Evolutionary conservation across 2,113 vertebrate genomes (phyloP).

Genomic region (Cygnus buccinator): DNA sequence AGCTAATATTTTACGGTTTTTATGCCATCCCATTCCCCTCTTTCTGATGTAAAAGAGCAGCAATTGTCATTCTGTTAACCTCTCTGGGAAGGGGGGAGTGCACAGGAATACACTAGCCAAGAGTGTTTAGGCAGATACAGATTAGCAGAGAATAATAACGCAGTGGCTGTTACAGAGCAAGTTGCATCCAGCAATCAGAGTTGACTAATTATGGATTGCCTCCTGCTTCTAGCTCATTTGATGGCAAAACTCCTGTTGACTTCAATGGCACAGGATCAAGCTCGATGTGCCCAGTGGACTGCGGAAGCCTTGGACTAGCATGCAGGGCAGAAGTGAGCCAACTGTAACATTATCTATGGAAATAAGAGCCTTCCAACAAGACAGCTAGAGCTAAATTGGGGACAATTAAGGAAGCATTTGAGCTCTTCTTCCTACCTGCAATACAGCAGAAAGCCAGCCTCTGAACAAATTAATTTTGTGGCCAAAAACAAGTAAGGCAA

Average conservation of each 20-base stretch:
- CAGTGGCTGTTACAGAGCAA: not conserved
- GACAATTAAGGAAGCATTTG: not conserved
- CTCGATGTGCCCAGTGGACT: not conserved
- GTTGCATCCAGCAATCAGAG: not conserved
- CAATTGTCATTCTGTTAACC: not conserved
- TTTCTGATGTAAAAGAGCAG: not conserved
- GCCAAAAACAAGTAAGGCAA: not conserved
- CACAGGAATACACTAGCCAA: not conserved
- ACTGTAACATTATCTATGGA: not conserved
- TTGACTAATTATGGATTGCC: slow-evolving; percentile 29
- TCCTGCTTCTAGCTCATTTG: not conserved
- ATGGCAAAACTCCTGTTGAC: slow-evolving; percentile 1
- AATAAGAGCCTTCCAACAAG: not conserved
- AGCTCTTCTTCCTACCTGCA: not conserved
- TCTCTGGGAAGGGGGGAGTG: not conserved
- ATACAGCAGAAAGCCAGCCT: not conserved
- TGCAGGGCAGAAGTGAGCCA: not conserved
- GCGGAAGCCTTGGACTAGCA: not conserved
- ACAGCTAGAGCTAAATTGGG: not conserved
- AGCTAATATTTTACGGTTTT: not conserved
- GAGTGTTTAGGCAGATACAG: not conserved
- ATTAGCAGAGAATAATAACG: slow-evolving; percentile 32
- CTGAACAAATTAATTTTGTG: not conserved
- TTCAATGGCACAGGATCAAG: not conserved
- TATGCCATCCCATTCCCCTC: not conserved